Evolutionary conservation across 2,113 vertebrate species (phyloP).

Genomic region (Sus scrofa): DNA sequence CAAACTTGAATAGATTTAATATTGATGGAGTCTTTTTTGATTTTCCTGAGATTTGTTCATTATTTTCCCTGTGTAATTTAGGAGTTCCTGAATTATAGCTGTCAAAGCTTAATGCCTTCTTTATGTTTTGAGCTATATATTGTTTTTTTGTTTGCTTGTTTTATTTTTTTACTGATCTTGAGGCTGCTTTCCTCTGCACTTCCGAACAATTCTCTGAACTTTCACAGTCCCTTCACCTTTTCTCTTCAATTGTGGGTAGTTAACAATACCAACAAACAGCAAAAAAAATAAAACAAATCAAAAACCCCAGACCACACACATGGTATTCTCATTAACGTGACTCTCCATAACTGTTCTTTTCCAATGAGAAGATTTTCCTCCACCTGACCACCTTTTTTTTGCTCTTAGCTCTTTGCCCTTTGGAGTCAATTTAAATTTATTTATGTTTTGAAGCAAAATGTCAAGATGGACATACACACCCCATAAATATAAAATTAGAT

Average conservation of each 20-base stretch:
- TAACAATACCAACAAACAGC: background rate
- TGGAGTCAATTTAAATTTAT: background rate
- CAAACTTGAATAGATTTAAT: background rate
- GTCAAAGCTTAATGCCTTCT: background rate
- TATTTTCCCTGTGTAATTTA: background rate
- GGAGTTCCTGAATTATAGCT: background rate
- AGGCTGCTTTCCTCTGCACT: background rate
- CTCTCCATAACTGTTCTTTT: background rate
- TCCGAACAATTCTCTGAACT: background rate
- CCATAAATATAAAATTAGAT: background rate
- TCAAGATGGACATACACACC: background rate
- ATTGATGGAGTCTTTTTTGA: background rate
- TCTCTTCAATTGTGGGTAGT: background rate
- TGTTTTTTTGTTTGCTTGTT: too few relatives aligned
- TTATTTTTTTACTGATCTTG: background rate
- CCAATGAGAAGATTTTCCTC: background rate
- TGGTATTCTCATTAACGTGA: background rate
- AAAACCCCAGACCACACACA: background rate
- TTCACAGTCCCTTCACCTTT: background rate
- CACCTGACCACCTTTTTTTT: background rate
- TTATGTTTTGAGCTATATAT: background rate
- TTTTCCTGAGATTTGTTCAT: background rate
- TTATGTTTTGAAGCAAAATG: slow-evolving; percentile 45
- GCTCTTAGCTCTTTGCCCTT: slow-evolving; percentile 23
- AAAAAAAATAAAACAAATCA: background rate